Conservation (phyloP, 2,797 vertebrate genomes). For the Amniataba percoides region DNA sequence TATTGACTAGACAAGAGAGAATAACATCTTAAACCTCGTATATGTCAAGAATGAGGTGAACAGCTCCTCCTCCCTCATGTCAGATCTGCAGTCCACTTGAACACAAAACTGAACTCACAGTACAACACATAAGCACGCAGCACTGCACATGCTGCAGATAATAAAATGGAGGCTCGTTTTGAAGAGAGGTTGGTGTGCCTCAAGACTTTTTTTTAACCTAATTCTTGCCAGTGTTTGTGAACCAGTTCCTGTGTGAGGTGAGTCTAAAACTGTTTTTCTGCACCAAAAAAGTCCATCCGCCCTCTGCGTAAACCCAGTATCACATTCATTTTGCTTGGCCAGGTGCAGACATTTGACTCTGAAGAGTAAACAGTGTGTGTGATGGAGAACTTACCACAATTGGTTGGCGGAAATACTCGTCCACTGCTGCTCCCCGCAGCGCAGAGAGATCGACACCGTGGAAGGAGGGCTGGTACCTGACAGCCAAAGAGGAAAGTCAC, state of each 20-base stretch:
- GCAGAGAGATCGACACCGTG: constrained; percentile 97
- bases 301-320: neutral
- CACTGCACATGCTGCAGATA: too few species aligned
- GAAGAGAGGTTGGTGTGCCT: too few species aligned
- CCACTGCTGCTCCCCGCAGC: constrained; percentile 94
- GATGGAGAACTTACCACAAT: constrained; percentile 88
- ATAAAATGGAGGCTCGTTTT: too few species aligned
- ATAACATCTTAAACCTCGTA: too few species aligned
- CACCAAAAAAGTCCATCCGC: too few species aligned
- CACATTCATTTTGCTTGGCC: neutral
- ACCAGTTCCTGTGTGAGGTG: neutral
- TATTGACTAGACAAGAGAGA: too few species aligned
- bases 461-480: constrained; percentile 97
- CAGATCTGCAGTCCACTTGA: too few species aligned
- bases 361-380: neutral
- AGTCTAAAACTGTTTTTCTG: neutral
- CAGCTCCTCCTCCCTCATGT: too few species aligned
- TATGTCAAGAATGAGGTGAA: too few species aligned
- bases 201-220: too few species aligned
- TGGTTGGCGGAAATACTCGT: constrained; percentile 96
- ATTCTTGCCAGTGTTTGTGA: neutral
- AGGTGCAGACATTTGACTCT: neutral
- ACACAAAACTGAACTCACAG: too few species aligned
- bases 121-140: too few species aligned
- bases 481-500: neutral